Evolutionary conservation across 2,113 vertebrate species (phyloP).

Genomic region (Thomomys bottae): DNA sequence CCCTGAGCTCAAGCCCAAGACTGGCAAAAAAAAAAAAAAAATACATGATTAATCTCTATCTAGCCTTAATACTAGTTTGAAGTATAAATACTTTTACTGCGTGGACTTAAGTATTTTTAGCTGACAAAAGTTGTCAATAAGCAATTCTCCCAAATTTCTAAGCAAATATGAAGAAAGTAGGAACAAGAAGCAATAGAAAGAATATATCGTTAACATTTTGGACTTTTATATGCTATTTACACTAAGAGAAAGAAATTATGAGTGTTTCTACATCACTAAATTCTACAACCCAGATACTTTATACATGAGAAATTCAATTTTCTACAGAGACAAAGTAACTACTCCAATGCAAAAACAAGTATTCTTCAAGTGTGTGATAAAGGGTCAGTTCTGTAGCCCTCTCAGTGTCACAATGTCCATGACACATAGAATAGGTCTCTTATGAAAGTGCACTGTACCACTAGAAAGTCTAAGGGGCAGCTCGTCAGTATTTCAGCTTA

Average conservation of each 20-base stretch:
- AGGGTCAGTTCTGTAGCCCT: background rate
- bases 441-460: constrained; percentile 44
- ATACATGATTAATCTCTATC: constrained; percentile 43
- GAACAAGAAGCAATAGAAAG: background rate
- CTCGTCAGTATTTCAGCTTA: background rate
- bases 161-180: constrained; percentile 34
- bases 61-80: constrained; percentile 46
- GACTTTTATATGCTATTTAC: background rate
- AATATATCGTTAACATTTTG: background rate
- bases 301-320: background rate
- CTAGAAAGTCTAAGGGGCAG: background rate
- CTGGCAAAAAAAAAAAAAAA: too few species aligned
- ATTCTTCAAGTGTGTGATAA: background rate
- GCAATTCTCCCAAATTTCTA: constrained; percentile 36
- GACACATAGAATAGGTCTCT: constrained; percentile 2
- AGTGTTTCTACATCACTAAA: background rate
- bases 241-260: background rate
- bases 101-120: constrained; percentile 52
- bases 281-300: background rate
- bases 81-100: constrained; percentile 57
- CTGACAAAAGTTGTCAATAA: constrained; percentile 55
- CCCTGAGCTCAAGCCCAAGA: too few species aligned
- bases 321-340: constrained; percentile 20
- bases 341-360: background rate
- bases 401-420: background rate